Conservation (phyloP, 2,113 vertebrate species). For the Heloderma charlesbogerti region DNA sequence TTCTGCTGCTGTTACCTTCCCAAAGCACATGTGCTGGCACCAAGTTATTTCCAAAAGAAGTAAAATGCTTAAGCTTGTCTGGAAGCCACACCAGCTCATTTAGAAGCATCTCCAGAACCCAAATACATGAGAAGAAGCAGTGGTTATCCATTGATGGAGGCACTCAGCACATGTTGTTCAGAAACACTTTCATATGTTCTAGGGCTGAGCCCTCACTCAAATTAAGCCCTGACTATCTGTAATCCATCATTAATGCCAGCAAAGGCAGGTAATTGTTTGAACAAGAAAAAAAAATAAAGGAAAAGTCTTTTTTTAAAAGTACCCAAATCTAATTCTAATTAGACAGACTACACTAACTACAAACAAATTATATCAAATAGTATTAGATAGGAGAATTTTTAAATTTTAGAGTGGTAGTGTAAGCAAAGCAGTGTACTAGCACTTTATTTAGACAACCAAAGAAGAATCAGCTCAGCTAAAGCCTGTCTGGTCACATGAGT, state of each 20-base stretch:
- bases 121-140: not conserved
- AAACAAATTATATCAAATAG: not conserved
- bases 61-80: too few relatives aligned
- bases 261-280: not conserved
- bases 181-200: not conserved
- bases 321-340: not conserved
- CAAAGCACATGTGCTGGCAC: not conserved
- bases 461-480: not conserved
- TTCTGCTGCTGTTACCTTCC: not conserved
- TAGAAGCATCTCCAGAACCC: not conserved
- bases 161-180: not conserved
- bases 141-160: not conserved
- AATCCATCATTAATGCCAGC: not conserved
- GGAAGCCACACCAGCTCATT: not conserved
- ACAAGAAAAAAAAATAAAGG: not conserved
- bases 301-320: not conserved
- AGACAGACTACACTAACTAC: not conserved
- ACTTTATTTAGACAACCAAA: not conserved
- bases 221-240: too few relatives aligned
- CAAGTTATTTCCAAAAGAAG: not conserved
- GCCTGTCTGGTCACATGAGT: not conserved
- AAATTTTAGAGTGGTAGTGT: not conserved
- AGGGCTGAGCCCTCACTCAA: not conserved
- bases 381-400: not conserved
- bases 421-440: not conserved